phyloP scores from a whole-genome alignment of 2,888 invertebrate genomes.

The Spodoptera picta region DNA sequence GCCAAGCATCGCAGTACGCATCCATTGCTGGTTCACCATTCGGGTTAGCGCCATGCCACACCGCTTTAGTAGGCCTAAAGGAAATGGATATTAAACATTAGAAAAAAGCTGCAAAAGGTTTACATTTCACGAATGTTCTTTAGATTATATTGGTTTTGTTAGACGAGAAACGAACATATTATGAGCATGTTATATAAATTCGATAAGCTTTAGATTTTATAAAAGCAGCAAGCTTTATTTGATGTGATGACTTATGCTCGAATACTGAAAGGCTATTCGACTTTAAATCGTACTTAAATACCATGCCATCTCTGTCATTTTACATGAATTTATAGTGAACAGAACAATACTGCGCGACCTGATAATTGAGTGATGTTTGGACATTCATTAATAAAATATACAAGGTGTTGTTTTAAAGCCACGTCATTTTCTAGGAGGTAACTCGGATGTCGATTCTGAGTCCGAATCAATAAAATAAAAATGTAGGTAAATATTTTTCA shows the following conservation, averaged over 20 bases:
- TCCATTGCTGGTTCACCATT: constrained; percentile 96
- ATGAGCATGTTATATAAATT: constrained; percentile 31
- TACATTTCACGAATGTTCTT: constrained; percentile 36
- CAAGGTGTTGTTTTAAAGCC: too few species aligned
- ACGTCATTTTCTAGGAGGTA: too few species aligned
- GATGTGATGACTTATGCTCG: constrained; percentile 7
- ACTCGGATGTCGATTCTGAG: too few species aligned
- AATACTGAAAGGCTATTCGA: too few species aligned
- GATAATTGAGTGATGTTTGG: neutral
- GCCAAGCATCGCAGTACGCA: constrained; percentile 98
- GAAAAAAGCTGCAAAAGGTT: constrained; percentile 15
- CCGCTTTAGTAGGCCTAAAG: constrained; percentile 95
- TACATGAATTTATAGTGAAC: too few species aligned
- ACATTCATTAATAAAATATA: constrained; percentile 7
- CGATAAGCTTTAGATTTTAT: constrained; percentile 32
- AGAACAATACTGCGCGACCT: too few species aligned
- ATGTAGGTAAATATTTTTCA: too few species aligned
- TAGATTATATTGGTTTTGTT: constrained; percentile 52
- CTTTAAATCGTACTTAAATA: too few species aligned
- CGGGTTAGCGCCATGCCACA: constrained; percentile 98
- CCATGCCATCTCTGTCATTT: too few species aligned
- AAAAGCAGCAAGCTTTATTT: constrained; percentile 15
- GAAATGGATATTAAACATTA: constrained; percentile 49
- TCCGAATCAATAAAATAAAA: too few species aligned
- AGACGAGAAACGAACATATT: constrained; percentile 39